Evolutionary conservation across 2,888 invertebrate genomes (phyloP).

Genomic region (Drosophila mimica): DNA sequence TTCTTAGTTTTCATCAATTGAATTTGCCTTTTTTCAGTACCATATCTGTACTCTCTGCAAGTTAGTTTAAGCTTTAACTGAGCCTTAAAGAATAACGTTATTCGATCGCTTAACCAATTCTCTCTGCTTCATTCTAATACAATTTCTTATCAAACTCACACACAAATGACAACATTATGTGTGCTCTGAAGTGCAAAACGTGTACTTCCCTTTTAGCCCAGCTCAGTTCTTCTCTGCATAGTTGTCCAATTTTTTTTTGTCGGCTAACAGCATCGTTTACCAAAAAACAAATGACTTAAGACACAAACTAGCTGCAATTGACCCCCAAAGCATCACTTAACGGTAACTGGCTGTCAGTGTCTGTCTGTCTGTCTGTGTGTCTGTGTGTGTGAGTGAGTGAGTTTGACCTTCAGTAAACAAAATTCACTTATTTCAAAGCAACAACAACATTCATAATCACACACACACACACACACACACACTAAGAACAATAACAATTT

Average conservation of each 20-base stretch:
- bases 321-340: slow-evolving; percentile 65
- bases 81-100: not conserved
- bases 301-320: slow-evolving; percentile 73
- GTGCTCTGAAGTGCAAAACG: slow-evolving; percentile 1
- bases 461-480: slow-evolving; percentile 39
- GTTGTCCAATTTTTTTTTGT: slow-evolving; percentile 10
- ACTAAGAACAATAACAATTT: slow-evolving; percentile 4
- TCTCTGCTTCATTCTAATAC: not conserved
- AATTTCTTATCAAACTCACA: not conserved
- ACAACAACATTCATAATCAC: slow-evolving; percentile 24
- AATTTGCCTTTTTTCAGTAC: not conserved
- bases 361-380: slow-evolving; percentile 8
- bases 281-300: slow-evolving; percentile 68
- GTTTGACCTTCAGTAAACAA: slow-evolving; percentile 70
- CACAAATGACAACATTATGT: not conserved
- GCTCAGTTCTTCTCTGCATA: not conserved
- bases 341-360: slow-evolving; percentile 52
- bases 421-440: slow-evolving; percentile 65
- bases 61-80: not conserved
- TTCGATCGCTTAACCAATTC: not conserved
- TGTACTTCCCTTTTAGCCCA: not conserved
- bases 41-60: not conserved
- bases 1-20: too few relatives aligned
- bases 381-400: slow-evolving; percentile 28
- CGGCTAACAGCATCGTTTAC: slow-evolving; percentile 55